Percentiles rank a stretch among this genome's conserved stretches.
Evolutionary conservation across 1,140 invertebrate genomes (phyloP).

Genomic region (Goniozus legneri): DNA sequence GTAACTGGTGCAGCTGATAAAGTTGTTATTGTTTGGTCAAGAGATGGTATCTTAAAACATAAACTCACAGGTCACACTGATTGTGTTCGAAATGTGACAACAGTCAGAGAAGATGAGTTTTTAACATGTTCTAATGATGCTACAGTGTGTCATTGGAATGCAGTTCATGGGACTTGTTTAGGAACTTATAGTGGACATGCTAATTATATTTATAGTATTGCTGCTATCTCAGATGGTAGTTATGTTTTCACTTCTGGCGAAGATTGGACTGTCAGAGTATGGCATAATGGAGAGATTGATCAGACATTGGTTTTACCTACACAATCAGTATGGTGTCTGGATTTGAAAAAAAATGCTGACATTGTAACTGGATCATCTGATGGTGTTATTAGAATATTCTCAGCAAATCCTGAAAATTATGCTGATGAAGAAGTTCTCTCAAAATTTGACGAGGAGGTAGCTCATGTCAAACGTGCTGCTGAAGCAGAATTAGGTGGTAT

Average conservation of each 20-base stretch:
- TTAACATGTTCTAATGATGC: slow-evolving; percentile 91
- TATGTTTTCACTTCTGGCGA: slow-evolving; percentile 75
- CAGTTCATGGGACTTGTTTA: slow-evolving; percentile 72
- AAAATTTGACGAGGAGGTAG: slow-evolving; percentile 71
- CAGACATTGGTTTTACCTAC: slow-evolving; percentile 79
- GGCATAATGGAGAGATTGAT: slow-evolving; percentile 65
- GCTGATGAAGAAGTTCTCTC: slow-evolving; percentile 62
- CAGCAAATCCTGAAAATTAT: slow-evolving; percentile 62
- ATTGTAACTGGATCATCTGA: slow-evolving; percentile 89
- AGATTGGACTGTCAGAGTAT: slow-evolving; percentile 83
- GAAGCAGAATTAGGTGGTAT: slow-evolving; percentile 74
- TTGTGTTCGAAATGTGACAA: slow-evolving; percentile 78
- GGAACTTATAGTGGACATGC: slow-evolving; percentile 75
- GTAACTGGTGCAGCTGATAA: slow-evolving; percentile 91
- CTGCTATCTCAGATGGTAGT: slow-evolving; percentile 24
- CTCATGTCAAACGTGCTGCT: slow-evolving; percentile 59
- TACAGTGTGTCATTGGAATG: slow-evolving; percentile 75
- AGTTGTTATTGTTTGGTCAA: slow-evolving; percentile 79
- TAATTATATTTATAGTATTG: slow-evolving; percentile 72
- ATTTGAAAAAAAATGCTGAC: slow-evolving; percentile 78
- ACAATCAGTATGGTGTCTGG: slow-evolving; percentile 86
- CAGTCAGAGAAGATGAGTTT: slow-evolving; percentile 68
- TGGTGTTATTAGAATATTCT: slow-evolving; percentile 82
- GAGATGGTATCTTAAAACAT: slow-evolving; percentile 55
- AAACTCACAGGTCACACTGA: slow-evolving; percentile 77